Conservation (phyloP, 1,140 invertebrate genomes). For the Drosophila funebris region DNA sequence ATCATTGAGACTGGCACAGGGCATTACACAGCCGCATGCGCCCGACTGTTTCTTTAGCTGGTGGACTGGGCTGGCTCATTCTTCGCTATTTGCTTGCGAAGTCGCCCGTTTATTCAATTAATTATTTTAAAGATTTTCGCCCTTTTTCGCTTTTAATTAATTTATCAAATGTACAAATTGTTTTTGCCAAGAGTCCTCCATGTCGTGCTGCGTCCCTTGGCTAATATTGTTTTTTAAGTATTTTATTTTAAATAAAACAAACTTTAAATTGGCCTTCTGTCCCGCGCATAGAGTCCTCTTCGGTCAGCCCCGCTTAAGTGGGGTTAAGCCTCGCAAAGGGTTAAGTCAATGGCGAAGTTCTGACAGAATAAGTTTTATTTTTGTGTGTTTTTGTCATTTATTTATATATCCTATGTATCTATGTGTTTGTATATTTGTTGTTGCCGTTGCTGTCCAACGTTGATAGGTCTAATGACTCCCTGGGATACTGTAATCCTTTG, state of each 20-base stretch:
- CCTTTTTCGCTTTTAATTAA: slow-evolving; percentile 77
- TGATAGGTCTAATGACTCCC: slow-evolving; percentile 81
- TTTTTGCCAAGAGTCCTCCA: slow-evolving; percentile 38
- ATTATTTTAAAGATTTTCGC: slow-evolving; percentile 77
- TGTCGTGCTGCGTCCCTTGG: slow-evolving; percentile 19
- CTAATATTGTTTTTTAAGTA: slow-evolving; percentile 49
- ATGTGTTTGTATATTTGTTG: slow-evolving; percentile 12
- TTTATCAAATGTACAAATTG: slow-evolving; percentile 79
- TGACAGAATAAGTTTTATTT: slow-evolving; percentile 47
- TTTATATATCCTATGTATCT: slow-evolving; percentile 31
- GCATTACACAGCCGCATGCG: no score
- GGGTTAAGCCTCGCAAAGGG: slow-evolving; percentile 66
- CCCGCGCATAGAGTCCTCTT: background rate
- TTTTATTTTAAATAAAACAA: slow-evolving; percentile 74
- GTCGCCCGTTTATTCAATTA: slow-evolving; percentile 76
- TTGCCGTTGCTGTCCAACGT: slow-evolving; percentile 40
- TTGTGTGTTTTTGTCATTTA: background rate
- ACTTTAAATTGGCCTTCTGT: slow-evolving; percentile 71
- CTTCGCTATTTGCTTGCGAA: slow-evolving; percentile 47
- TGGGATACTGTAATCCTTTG: slow-evolving; percentile 74
- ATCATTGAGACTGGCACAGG: no score
- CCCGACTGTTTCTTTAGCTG: slow-evolving; percentile 24
- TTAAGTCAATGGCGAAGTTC: slow-evolving; percentile 71
- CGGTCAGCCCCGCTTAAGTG: slow-evolving; percentile 48
- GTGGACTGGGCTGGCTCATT: slow-evolving; percentile 2